Conservation (phyloP, 2,113 vertebrate genomes). For the Gallinago paraguaiae region DNA sequence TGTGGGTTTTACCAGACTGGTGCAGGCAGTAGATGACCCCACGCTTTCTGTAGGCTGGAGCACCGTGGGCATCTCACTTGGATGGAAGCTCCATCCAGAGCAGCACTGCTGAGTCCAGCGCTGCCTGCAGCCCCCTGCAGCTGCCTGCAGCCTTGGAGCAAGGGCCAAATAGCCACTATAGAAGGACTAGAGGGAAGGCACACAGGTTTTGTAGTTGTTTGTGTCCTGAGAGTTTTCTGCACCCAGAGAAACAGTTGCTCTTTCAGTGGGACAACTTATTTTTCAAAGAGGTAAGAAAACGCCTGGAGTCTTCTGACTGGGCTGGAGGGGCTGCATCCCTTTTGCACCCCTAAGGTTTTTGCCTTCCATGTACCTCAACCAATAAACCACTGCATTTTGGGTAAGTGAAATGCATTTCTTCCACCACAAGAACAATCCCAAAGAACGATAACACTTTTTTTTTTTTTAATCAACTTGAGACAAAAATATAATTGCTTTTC, state of each 20-base stretch:
- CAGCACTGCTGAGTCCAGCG: rapidly evolving
- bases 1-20: not conserved
- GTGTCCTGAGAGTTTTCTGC: not conserved
- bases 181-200: not conserved
- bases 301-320: not conserved
- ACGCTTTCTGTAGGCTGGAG: not conserved
- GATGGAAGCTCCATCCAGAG: not conserved
- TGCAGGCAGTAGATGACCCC: not conserved
- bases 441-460: not conserved
- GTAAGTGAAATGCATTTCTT: not conserved
- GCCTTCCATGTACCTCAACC: not conserved
- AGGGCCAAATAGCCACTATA: not conserved
- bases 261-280: not conserved
- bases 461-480: not conserved
- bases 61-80: rapidly evolving
- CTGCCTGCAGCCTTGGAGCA: rapidly evolving
- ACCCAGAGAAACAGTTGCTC: not conserved
- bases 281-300: not conserved
- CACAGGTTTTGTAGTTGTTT: not conserved
- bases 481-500: not conserved
- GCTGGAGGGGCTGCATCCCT: not conserved
- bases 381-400: not conserved
- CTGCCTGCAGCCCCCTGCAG: not conserved
- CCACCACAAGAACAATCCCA: not conserved
- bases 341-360: not conserved